Conservation (phyloP, 2,113 vertebrate species). For the Phyllopteryx taeniolatus region DNA sequence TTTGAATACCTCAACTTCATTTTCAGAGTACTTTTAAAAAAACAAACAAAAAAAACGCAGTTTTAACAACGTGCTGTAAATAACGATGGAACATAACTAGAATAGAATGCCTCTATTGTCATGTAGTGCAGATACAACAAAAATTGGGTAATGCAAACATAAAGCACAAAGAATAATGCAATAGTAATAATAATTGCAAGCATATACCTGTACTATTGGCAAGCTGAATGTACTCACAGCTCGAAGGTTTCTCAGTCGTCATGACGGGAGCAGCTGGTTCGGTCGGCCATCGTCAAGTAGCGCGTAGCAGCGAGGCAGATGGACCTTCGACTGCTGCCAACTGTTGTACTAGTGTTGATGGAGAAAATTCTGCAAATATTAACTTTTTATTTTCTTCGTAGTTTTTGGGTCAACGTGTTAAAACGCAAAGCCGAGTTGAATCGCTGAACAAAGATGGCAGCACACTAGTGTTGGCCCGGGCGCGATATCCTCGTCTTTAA, state of each 20-base stretch:
- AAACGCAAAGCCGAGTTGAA: background rate
- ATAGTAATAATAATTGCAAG: background rate
- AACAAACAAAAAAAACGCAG: too few species aligned
- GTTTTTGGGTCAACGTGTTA: background rate
- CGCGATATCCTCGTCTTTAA: too few species aligned
- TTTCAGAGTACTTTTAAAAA: too few species aligned
- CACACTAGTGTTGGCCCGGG: too few species aligned
- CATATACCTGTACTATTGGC: background rate
- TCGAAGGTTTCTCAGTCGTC: background rate
- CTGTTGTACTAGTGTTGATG: background rate
- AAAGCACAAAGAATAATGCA: background rate
- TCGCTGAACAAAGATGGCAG: too few species aligned
- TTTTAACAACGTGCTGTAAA: too few species aligned
- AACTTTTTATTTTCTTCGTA: background rate
- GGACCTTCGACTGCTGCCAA: background rate
- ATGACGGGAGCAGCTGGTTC: too few species aligned
- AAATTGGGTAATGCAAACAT: background rate
- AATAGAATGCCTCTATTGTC: background rate
- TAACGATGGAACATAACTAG: too few species aligned
- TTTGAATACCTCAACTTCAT: too few species aligned
- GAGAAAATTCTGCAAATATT: background rate
- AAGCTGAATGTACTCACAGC: background rate
- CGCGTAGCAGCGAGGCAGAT: too few species aligned
- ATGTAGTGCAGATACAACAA: background rate
- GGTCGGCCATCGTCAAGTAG: too few species aligned